Base-by-base conservation (phyloP, 2,797 vertebrate genomes). In the Hyperoplus immaculatus region DNA sequence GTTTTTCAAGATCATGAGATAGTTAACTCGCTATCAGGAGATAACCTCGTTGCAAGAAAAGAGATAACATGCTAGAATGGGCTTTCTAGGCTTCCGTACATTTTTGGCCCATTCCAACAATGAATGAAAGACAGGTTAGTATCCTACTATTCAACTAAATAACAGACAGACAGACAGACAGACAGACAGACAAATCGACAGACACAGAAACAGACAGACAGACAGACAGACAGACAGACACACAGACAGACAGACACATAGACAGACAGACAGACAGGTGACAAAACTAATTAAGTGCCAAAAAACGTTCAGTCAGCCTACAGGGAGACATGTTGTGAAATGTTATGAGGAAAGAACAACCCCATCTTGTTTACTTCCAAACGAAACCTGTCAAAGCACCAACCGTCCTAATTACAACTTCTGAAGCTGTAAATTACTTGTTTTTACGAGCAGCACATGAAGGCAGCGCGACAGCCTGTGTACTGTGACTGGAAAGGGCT, bases 251-350 rank as follows among this genome's bases (percentile, higher is more conserved):
- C 85, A 21, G 21, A 21, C 21, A 21, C 72, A 66, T 53, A 81
- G 83, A 76, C 80, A 75, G 78, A 15, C 67, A 80, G 63, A 75
- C 69, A 77, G 56, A 64, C 69, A 70, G 45, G 83, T 38, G 45
- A 62, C 56, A 59, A 81, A 84, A 74, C 62, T 62, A 77, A 87
- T 81, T 69, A 82, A 56, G 45, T 77, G 71, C 62, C 43, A 21
- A 43, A 41, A 75, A 87, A 76, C 49, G 14, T 36, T 72, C 81
- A 63, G 66, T n/a, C 10, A 12, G 78, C 84, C 83, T 73, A 58
- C 21, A 21, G 21, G 21, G 47, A 45, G 45, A 29, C 29, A 29
- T 29, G 29, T 29, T 29, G 29, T 29, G 29, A 29, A 29, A 29
- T 29, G 29, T 29, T 3, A 3, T 3, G 29, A 29, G 29, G 29